Percentiles rank a stretch among this genome's conserved stretches.
Conservation (phyloP, 37 sponge, comb jelly and placozoan genomes). For the Halichondria panicea region DNA sequence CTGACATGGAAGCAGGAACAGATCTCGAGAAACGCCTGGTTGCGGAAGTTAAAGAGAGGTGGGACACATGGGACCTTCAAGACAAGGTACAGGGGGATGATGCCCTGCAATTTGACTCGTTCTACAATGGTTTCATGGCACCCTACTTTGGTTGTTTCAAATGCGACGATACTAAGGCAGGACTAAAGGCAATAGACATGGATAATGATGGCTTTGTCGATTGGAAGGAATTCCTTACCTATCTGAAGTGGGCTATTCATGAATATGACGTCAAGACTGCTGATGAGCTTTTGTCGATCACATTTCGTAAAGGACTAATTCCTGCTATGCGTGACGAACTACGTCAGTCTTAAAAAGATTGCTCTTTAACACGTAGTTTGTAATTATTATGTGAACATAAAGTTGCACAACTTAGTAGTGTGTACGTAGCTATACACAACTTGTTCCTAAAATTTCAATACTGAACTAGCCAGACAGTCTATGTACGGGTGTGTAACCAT, state of each 20-base stretch:
- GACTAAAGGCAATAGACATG: conserved; percentile 81
- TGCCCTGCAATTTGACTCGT: conserved; percentile 68
- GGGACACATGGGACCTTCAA: conserved; percentile 73
- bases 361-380: too few relatives aligned
- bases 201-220: conserved; percentile 76
- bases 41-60: conserved; percentile 44
- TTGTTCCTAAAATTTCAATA: too few relatives aligned
- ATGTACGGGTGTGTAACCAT: too few relatives aligned
- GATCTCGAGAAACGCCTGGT: conserved; percentile 55
- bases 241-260: conserved; percentile 82
- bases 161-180: conserved; percentile 58
- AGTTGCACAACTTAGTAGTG: too few relatives aligned
- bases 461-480: too few relatives aligned
- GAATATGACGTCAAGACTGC: conserved; percentile 52
- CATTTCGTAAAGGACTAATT: conserved; percentile 77
- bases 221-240: conserved; percentile 84
- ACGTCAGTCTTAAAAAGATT: too few relatives aligned
- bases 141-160: conserved; percentile 90
- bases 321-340: conserved; percentile 82
- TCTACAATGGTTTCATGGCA: conserved; percentile 88
- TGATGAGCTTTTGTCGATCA: conserved; percentile 53
- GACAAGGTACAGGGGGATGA: conserved; percentile 56
- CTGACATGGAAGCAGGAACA: conserved; percentile 8
- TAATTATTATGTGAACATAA: too few relatives aligned
- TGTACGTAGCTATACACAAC: too few relatives aligned